Base-by-base conservation (phyloP, 2,888 invertebrate genomes). In the Alloscopus bannaensis region DNA sequence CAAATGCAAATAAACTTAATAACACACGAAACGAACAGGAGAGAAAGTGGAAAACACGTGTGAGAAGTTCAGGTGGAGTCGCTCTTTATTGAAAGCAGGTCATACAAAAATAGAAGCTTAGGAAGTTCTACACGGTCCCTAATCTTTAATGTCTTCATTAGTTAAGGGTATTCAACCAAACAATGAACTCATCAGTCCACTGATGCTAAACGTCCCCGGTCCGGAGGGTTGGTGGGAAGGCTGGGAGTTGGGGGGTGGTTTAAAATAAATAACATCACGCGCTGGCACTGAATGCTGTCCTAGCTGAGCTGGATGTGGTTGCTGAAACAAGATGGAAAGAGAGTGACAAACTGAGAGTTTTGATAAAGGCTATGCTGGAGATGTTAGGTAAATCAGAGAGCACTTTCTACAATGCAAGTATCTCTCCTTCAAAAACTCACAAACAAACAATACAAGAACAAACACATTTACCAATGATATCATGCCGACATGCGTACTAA, bases 121-220 rank as follows among this genome's bases (percentile, higher is more conserved):
- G 40, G 8, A 13, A 40, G 40, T 40, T 40, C 40, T 40, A 11
- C 13, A 8, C 8, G 13, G 8, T 40, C 1, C 26, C 16, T 28
- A 57, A 31, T 29, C 18, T 22, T 31, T 28, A 2, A 11, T 11
- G 40, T 40, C 40, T 40, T 8, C 40, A 40, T 40, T 40, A 13
- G n/a, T n/a, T 47, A 4, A 4, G 47, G 4, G 6, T 57, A 24
- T 57, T 24, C 68, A 75, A 8, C 81, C 81, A 20, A 82, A 82
- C 45, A 82, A 77, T 24, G 76, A 76, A 50, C 80, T 82, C 28
- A 82, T 72, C 40, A 82, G 79, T 72, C 82, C 71, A 64, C 80
- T 82, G 50, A 82, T 80, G 66, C 73, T 82, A 76, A 82, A 82
- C 50, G 80, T 68, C 42, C 82, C 82, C 26, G 65, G 59, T 18